A percentile compares a stretch with the other conserved stretches of the same genome.
phyloP scores from a whole-genome alignment of 2,113 vertebrate species.

The Etia nguti region DNA sequence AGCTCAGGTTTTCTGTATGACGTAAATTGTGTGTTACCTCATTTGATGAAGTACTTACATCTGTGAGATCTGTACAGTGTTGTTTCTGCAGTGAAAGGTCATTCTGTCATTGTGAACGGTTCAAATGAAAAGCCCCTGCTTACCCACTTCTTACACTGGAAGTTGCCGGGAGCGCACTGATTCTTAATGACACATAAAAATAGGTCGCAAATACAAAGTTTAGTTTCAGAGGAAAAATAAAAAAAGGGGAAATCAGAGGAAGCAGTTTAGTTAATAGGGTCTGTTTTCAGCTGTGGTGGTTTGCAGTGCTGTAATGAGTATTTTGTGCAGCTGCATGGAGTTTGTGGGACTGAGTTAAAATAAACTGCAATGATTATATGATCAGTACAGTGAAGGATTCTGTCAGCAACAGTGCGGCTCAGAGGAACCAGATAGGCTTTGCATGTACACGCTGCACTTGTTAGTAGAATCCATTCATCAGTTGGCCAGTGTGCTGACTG shows the following conservation, averaged over 20 bases:
- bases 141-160: background rate
- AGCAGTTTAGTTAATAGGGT: fast-evolving
- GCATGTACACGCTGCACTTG: background rate
- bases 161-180: background rate
- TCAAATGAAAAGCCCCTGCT: background rate
- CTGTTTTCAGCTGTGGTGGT: background rate
- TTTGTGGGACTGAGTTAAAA: background rate
- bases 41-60: background rate
- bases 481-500: background rate
- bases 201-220: background rate
- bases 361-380: background rate
- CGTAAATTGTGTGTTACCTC: background rate
- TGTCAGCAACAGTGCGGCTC: background rate
- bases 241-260: background rate
- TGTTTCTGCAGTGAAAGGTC: background rate
- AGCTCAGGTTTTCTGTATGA: background rate
- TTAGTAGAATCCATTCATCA: background rate
- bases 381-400: background rate
- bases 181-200: background rate
- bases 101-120: background rate
- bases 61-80: background rate
- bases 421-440: background rate
- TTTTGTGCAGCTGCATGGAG: background rate
- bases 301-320: background rate
- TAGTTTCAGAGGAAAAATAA: background rate